These are phyloP conservation scores for Caenorhabditis macrosperma DNA, from an alignment of 2,888 invertebrate genomes.

Conservation along the genomic window DNA sequence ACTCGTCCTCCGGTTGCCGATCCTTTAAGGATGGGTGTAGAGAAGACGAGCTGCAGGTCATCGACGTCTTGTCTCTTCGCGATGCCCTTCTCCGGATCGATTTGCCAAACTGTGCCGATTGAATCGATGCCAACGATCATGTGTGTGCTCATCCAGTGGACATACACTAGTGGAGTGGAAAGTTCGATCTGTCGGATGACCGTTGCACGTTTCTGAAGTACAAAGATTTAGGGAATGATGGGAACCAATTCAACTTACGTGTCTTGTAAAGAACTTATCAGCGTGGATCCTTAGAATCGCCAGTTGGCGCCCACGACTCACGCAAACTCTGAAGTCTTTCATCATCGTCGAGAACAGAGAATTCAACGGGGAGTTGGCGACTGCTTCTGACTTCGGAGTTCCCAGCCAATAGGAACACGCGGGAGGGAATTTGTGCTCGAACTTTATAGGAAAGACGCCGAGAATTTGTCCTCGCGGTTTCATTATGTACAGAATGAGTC, in stretches of 20 bases:
- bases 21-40: constrained; percentile 82
- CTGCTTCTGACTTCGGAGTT: constrained; percentile 14
- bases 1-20: constrained; percentile 94
- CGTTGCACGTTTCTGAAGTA: constrained; percentile 52
- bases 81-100: constrained; percentile 61
- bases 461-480: constrained; percentile 63
- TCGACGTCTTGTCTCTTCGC: constrained; percentile 78
- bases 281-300: constrained; percentile 43
- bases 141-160: constrained; percentile 53
- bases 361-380: constrained; percentile 19
- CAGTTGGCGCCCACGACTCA: constrained; percentile 40
- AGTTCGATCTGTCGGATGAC: constrained; percentile 29
- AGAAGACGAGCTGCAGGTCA: constrained; percentile 81
- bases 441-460: constrained; percentile 59
- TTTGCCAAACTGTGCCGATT: constrained; percentile 52
- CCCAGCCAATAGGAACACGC: constrained; percentile 88
- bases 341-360: constrained; percentile 16
- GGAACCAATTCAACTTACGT: constrained; percentile 28
- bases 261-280: constrained; percentile 40
- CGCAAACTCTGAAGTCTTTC: constrained; percentile 45
- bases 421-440: constrained; percentile 87
- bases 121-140: constrained; percentile 53
- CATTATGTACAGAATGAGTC: constrained; percentile 64
- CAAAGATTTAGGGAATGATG: no score
- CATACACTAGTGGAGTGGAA: constrained; percentile 29